Evolutionary conservation across 1,140 invertebrate species (phyloP), one percentile per base, ranked within the genome.

Genomic region (Drosophila sturtevanti): DNA sequence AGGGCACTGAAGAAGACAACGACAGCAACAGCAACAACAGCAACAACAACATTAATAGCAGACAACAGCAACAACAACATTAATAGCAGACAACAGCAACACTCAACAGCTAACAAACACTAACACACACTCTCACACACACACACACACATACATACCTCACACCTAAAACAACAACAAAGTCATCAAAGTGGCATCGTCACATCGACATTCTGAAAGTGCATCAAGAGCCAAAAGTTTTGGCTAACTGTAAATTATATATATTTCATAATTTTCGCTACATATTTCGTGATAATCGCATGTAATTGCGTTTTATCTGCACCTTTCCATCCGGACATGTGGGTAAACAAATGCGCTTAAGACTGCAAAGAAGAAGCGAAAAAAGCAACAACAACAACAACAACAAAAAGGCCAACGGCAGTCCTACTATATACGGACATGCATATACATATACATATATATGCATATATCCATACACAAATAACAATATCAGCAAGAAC

Each of bases 251-350:
- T 91, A 91, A 91, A 91, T 91, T 91, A 90, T 90, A 91, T 89
- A 91, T 66, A 89, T 91, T 91, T 91, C 89, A 91, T 91, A 91
- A 91, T 91, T 91, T 91, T 89, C 64, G 85, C 80, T 76, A 90
- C 84, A 84, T 89, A 80, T 79, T 86, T 76, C 77, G 72, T 75
- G 90, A 91, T 91, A 91, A 91, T 91, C 90, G 90, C 90, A 91
- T 90, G 82, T 91, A 91, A 91, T 91, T 91, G 90, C 86, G 72
- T 72, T 91, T 91, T 91, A 91, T 91, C 90, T 91, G 74, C 90
- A 89, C 78, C 90, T 89, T 91, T 87, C 80, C 78, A 91, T 91
- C 90, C 90, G 81, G 80, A 90, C 89, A 89, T 90, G 81, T 89
- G 79, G 68, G 72, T 80, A 89, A 89, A 89, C 79, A 81, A 72